Evolutionary conservation across 1,140 invertebrate species (phyloP), one percentile per base, ranked within the genome.

Genomic region (Drosophila rufa): DNA sequence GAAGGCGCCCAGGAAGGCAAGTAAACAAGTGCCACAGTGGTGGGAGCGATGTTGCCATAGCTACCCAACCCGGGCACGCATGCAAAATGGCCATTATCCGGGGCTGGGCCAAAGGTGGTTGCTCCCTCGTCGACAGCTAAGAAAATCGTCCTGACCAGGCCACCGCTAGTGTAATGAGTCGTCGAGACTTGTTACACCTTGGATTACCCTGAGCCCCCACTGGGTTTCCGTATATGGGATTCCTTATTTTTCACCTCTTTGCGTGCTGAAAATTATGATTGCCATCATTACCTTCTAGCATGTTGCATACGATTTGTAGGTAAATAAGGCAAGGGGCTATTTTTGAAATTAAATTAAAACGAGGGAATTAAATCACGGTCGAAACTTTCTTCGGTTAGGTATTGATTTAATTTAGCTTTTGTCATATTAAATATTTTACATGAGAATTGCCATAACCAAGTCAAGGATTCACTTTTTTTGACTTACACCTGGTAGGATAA

Each of bases 231-330:
- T 68, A 9, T 17, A 25, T 25, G 22, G n/a, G 11, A 45, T 55
- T 25, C 22, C 22, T 25, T 25, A 25, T 25, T 25, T 3, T 58
- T 48, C 17, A 42, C 53, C 22, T 43, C 45, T 59, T 80, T 70
- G 84, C 83, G 84, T 87, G 83, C 58, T 57, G 48, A 25, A 71
- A 87, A 87, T 87, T 75, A 83, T 83, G 80, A 87, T 89, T 78
- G 76, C 61, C 61, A 65, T 50, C 68, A 89, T 89, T 89, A 71
- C 76, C 56, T 76, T 69, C 33, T 42, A 27, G 25, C 30, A 66
- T 80, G 83, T 77, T 67, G 60, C 67, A 64, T 36, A 57, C 46
- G 19, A 60, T 64, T 67, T 43, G 25, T 51, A 3, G 9, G 33
- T 27, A 43, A 50, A 33, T 38, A 19, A 33, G 17, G 67, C 40